Conservation (phyloP, 2,888 invertebrate genomes). For the Machimus atricapillus region DNA sequence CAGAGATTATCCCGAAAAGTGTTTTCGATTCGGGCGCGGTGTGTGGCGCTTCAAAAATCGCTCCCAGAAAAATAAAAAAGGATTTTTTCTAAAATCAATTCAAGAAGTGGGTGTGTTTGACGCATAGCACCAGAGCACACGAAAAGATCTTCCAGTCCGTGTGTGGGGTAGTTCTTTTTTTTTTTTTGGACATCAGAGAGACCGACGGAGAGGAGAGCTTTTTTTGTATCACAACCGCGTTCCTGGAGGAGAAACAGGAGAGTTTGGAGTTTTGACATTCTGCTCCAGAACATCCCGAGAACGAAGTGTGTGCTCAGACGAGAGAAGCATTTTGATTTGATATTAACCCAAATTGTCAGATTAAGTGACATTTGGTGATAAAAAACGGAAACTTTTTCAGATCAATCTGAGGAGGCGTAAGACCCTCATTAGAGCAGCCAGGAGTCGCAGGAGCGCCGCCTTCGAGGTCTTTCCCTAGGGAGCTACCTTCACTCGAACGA, state of each 20-base stretch:
- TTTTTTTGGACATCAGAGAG: conserved; percentile 6
- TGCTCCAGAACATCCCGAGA: not conserved
- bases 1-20: not conserved
- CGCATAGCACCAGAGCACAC: conserved; percentile 50
- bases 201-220: not conserved
- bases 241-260: not conserved
- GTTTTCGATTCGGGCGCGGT: not conserved
- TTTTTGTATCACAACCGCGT: not conserved
- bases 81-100: conserved; percentile 44
- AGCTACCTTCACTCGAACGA: not conserved
- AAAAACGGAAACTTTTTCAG: conserved; percentile 19
- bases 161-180: conserved; percentile 36
- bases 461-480: not conserved
- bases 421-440: not conserved
- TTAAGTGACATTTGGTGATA: conserved; percentile 30
- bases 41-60: not conserved
- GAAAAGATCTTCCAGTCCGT: conserved; percentile 41
- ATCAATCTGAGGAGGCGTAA: not conserved
- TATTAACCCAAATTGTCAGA: conserved; percentile 38
- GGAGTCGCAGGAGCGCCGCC: not conserved
- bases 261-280: not conserved
- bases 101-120: conserved; percentile 55
- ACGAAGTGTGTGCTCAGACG: conserved; percentile 10
- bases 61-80: not conserved
- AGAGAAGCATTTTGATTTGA: conserved; percentile 34